These are phyloP conservation scores for Sinodicranocentrus sp. DNA, from an alignment of 2,888 invertebrate genomes.

Conservation along the genomic window DNA sequence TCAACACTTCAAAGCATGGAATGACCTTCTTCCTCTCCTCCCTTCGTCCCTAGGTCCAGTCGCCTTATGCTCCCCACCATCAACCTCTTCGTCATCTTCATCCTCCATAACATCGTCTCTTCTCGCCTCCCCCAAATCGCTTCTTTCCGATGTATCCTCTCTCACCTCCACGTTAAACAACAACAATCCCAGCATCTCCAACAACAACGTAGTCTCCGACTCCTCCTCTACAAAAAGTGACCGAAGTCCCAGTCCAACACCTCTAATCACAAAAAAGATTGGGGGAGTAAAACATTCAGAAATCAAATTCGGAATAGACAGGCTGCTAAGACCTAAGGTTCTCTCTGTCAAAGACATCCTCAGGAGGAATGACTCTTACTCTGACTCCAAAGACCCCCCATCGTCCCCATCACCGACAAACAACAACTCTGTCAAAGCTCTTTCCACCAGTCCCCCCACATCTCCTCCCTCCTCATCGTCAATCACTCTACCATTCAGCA, in stretches of 20 bases:
- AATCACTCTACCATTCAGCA: conserved; percentile 10
- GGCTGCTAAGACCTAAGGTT: conserved; percentile 75
- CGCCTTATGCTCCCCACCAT: conserved; percentile 63
- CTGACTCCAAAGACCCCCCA: conserved; percentile 16
- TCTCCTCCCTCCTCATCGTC: neutral
- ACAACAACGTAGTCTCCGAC: conserved; percentile 37
- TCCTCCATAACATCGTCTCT: conserved; percentile 64
- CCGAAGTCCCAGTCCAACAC: conserved; percentile 34
- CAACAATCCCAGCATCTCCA: conserved; percentile 49
- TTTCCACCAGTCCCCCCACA: conserved; percentile 10
- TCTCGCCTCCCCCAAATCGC: conserved; percentile 63
- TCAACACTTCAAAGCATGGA: conserved; percentile 75
- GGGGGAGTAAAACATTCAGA: conserved; percentile 50
- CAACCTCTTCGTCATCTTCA: conserved; percentile 70
- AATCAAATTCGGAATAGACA: conserved; percentile 76
- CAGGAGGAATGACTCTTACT: conserved; percentile 28
- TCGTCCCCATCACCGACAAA: conserved; percentile 2
- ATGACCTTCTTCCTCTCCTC: conserved; percentile 73
- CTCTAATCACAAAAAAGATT: conserved; percentile 4
- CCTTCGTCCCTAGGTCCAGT: conserved; percentile 54
- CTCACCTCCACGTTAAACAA: conserved; percentile 28
- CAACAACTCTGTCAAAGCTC: neutral
- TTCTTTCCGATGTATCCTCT: conserved; percentile 31
- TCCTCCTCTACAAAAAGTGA: conserved; percentile 17
- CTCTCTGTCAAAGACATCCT: conserved; percentile 76